A percentile compares a stretch with the other conserved stretches of the same genome.
Conservation (phyloP, 2,888 invertebrate genomes). For the Polymixis flavicincta region DNA sequence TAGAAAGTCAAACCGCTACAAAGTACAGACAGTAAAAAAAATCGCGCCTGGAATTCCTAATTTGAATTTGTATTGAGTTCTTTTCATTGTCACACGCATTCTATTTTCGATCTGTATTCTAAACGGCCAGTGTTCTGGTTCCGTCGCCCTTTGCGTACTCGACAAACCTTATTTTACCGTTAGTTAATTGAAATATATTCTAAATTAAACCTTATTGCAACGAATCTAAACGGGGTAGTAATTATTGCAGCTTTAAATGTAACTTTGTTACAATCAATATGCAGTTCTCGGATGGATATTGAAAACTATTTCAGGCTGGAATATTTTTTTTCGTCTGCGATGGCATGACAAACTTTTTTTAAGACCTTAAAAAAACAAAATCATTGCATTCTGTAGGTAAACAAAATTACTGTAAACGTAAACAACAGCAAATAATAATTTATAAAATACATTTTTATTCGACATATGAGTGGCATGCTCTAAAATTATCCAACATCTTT, state of each 20-base stretch:
- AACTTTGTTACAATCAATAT: slow-evolving; percentile 26
- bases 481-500: slow-evolving; percentile 11
- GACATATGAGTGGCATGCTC: not conserved
- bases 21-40: slow-evolving; percentile 49
- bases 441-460: not conserved
- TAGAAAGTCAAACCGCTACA: slow-evolving; percentile 53
- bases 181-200: slow-evolving; percentile 37
- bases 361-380: too few species aligned
- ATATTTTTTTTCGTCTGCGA: slow-evolving; percentile 27
- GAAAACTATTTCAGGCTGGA: slow-evolving; percentile 48
- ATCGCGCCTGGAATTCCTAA: slow-evolving; percentile 61
- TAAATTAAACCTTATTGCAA: slow-evolving; percentile 47
- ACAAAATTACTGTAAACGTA: not conserved
- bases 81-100: slow-evolving; percentile 69
- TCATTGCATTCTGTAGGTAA: not conserved
- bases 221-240: not conserved
- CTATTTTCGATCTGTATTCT: slow-evolving; percentile 68
- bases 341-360: slow-evolving; percentile 4
- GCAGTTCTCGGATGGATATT: slow-evolving; percentile 47
- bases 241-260: slow-evolving; percentile 1
- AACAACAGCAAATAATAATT: not conserved
- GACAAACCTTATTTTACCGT: slow-evolving; percentile 48
- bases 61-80: slow-evolving; percentile 67
- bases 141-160: slow-evolving; percentile 60
- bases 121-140: slow-evolving; percentile 63